Conservation (phyloP, 2,888 invertebrate species). For the Stenchaetothrips biformis region DNA sequence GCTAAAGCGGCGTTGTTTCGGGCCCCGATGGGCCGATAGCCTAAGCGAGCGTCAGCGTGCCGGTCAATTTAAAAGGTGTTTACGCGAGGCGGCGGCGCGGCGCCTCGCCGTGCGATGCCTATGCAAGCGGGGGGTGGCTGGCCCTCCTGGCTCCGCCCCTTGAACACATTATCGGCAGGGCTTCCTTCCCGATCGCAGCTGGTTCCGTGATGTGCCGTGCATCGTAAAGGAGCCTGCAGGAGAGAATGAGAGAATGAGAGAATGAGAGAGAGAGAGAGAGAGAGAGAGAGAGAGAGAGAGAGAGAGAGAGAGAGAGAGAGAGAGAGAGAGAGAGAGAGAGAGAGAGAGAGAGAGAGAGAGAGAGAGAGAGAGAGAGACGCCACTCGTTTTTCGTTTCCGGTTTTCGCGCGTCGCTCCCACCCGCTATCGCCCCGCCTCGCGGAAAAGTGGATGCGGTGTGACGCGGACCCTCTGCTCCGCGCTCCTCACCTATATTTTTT, state of each 20-base stretch:
- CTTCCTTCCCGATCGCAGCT: neutral
- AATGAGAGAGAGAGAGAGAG: neutral
- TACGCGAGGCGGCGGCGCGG: no score
- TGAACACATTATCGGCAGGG: neutral
- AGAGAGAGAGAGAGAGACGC: neutral
- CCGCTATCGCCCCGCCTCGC: no score
- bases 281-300: neutral
- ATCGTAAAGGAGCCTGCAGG: neutral
- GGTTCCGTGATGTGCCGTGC: neutral
- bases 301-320: neutral
- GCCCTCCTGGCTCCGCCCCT: no score
- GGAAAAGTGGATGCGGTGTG: no score
- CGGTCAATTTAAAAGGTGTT: no score
- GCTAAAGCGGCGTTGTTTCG: no score
- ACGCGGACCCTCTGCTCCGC: neutral
- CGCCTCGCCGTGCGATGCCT: no score
- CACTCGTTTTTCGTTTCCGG: neutral
- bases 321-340: neutral
- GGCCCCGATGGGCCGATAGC: no score
- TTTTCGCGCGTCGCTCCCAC: no score
- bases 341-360: neutral
- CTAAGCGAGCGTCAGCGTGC: no score
- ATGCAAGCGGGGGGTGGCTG: no score
- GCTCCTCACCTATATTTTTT: no score
- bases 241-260: neutral